These are phyloP conservation scores for Lasioglossum pauxillum DNA, from an alignment of 2,888 invertebrate genomes.

Conservation along the genomic window DNA sequence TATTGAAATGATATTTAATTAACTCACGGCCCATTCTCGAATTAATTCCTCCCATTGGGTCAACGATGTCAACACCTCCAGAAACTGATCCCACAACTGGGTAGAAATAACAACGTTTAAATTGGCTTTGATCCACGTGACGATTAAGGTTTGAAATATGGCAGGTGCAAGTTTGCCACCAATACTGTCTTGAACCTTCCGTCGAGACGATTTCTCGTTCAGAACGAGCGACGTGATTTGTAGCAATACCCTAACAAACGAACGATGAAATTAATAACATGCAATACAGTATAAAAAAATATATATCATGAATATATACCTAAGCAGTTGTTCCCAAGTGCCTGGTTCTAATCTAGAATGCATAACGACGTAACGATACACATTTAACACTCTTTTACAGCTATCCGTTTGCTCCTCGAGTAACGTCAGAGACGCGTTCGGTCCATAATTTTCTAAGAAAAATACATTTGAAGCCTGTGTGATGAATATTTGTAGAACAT, in stretches of 20 bases:
- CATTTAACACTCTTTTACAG: slow-evolving; percentile 97
- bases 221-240: slow-evolving; percentile 96
- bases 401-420: slow-evolving; percentile 97
- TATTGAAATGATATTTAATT: neutral
- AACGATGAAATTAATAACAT: neutral
- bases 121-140: slow-evolving; percentile 99
- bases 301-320: slow-evolving; percentile 69
- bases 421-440: slow-evolving; percentile 87
- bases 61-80: slow-evolving; percentile 93
- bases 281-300: too few relatives aligned
- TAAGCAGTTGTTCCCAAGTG: slow-evolving; percentile 90
- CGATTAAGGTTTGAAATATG: slow-evolving; percentile 96
- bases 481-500: slow-evolving; percentile 94
- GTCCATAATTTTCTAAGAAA: slow-evolving; percentile 88
- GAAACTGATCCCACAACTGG: slow-evolving; percentile 97
- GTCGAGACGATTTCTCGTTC: slow-evolving; percentile 91
- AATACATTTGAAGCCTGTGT: slow-evolving; percentile 98
- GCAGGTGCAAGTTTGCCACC: slow-evolving; percentile 94
- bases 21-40: slow-evolving; percentile 96
- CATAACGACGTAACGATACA: slow-evolving; percentile 98
- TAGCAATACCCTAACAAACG: slow-evolving; percentile 88
- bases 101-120: slow-evolving; percentile 95
- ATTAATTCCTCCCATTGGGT: slow-evolving; percentile 98
- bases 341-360: slow-evolving; percentile 96
- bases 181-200: slow-evolving; percentile 88